These are phyloP conservation scores for Phylloscopus collybita DNA, from an alignment of 2,797 vertebrate species.

Conservation along the genomic window DNA sequence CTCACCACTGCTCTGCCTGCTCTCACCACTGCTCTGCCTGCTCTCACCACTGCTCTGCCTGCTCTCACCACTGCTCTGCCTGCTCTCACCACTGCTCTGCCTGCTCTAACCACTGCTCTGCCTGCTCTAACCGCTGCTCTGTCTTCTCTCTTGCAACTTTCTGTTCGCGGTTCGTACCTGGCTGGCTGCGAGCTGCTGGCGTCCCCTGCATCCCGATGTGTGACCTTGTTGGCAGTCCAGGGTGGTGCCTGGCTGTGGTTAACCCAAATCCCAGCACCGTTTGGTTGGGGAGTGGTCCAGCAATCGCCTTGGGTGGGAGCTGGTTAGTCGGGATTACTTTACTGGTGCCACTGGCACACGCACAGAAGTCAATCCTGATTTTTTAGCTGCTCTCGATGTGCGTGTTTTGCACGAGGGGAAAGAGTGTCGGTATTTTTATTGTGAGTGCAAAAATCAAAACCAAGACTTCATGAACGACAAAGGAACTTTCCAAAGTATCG, in stretches of 20 bases:
- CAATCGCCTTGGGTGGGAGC: not conserved
- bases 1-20: no score
- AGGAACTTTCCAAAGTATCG: slow-evolving; percentile 21
- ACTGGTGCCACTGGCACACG: not conserved
- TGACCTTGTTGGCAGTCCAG: not conserved
- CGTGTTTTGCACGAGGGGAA: not conserved
- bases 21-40: no score
- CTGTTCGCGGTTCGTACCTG: rapidly evolving
- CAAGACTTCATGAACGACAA: not conserved
- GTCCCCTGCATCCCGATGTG: not conserved
- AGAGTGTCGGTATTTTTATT: not conserved
- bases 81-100: not conserved
- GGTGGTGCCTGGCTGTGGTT: not conserved
- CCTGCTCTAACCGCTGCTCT: no score
- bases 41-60: no score
- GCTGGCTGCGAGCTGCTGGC: not conserved
- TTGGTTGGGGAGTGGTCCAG: not conserved
- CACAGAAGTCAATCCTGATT: not conserved
- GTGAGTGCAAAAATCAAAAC: not conserved
- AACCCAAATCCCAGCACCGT: not conserved
- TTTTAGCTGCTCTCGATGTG: not conserved
- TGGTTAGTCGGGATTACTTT: not conserved
- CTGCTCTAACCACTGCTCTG: no score
- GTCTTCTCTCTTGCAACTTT: not conserved
- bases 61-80: not conserved